Base-by-base conservation (phyloP, 2,888 invertebrate genomes). In the Cheilosia scutellata region DNA sequence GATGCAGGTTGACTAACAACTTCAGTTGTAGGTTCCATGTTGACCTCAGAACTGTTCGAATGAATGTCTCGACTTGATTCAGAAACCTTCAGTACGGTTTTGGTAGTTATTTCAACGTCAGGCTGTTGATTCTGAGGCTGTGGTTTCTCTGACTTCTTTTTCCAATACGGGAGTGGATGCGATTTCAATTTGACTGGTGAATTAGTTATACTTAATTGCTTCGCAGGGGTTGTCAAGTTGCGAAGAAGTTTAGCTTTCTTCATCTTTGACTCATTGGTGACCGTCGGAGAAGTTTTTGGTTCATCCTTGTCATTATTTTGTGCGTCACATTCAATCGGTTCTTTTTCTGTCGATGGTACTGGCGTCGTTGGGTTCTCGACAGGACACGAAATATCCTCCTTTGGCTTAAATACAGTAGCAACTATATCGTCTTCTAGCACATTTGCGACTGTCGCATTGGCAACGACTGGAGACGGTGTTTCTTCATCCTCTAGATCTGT, bases 111-210 rank as follows among this genome's bases (percentile, higher is more conserved):
- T 16, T 49, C 6, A 29, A 60, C n/a, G 13, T 42, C 49, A 3
- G 25, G 0, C 2, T 37, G 27, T 33, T 9, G 29, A 51, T 13
- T 29, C 13, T 51, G 20, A 42, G 53, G 31, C 6, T 37, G 42
- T 0, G 63, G 33, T 5, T 29, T 78, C 16, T 42, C 40, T 0
- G 40, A 58, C 5, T 62, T 55, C 1, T 40, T 29, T 47, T 25
- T 75, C 76, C 76, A 76, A 63, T 76, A 82, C 11, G 65, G 58
- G 9, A 33, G 63, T n/a, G 53, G 58, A 0, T 40, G 71, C 9
- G 58, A 77, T 44, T 72, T 77, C 0, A 75, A 5, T 31, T 77
- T 77, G 2, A 51, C 13, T 1, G 58, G 60, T 51, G 60, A 57
- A 31, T 29, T 13, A 11, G 27, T 13, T 25, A 58, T 51, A 3